phyloP scores from a whole-genome alignment of 2,888 invertebrate genomes.

The Nebria salina region DNA sequence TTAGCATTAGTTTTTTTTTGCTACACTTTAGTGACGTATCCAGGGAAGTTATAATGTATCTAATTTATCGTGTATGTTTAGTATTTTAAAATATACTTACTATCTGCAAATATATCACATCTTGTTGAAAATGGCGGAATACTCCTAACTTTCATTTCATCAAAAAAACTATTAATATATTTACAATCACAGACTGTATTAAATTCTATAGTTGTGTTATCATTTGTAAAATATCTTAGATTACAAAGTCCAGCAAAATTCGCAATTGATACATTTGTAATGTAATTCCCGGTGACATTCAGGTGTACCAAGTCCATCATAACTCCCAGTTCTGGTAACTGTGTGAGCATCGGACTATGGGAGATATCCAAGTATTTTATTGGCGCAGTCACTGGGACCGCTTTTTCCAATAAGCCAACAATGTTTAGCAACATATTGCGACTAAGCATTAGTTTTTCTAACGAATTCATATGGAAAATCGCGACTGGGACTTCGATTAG shows the following conservation, averaged over 20 bases:
- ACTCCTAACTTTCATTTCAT: slow-evolving; percentile 18
- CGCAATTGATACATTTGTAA: slow-evolving; percentile 37
- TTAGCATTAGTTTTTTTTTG: too few species aligned
- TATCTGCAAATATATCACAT: slow-evolving; percentile 23
- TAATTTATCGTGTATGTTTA: too few species aligned
- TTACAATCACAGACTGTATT: slow-evolving; percentile 34
- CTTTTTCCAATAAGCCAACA: slow-evolving; percentile 23
- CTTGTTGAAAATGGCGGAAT: slow-evolving; percentile 22
- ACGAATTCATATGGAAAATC: slow-evolving; percentile 27
- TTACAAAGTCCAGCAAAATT: slow-evolving; percentile 38
- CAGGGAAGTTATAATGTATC: too few species aligned
- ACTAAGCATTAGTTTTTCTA: slow-evolving; percentile 25
- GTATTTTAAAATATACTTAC: slow-evolving; percentile 30
- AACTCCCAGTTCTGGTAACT: slow-evolving; percentile 33
- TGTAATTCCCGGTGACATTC: slow-evolving; percentile 38
- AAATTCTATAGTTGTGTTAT: slow-evolving; percentile 41
- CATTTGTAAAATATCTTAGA: slow-evolving; percentile 25
- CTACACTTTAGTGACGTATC: too few species aligned
- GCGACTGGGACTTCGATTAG: slow-evolving; percentile 33
- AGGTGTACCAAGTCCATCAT: slow-evolving; percentile 38
- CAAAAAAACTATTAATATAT: slow-evolving; percentile 32
- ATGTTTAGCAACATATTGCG: slow-evolving; percentile 31
- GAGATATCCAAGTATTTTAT: slow-evolving; percentile 38
- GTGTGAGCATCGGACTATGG: slow-evolving; percentile 26
- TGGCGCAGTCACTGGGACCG: slow-evolving; percentile 31